Evolutionary conservation across 2,888 invertebrate genomes (phyloP).

Genomic region (Aelia acuminata): DNA sequence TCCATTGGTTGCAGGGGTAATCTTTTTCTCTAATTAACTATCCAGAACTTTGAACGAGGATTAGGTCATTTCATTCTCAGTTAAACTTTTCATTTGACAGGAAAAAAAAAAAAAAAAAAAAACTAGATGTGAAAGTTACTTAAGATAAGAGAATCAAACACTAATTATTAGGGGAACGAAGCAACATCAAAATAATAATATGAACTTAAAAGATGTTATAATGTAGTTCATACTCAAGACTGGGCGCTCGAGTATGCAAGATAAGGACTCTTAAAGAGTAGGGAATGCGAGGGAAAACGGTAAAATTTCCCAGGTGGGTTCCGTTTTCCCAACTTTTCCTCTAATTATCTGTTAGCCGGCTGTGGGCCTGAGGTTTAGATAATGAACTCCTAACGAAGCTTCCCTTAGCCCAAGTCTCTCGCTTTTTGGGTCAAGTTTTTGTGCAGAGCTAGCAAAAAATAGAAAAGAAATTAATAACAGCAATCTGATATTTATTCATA

Average conservation of each 20-base stretch:
- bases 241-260: neutral
- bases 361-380: neutral
- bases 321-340: constrained; percentile 17
- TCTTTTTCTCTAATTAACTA: no score
- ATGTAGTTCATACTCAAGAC: neutral
- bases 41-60: no score
- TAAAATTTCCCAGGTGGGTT: neutral
- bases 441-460: neutral
- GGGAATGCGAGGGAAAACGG: neutral
- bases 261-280: neutral
- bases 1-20: no score
- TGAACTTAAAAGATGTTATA: neutral
- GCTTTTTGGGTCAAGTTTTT: neutral
- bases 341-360: constrained; percentile 16
- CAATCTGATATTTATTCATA: neutral
- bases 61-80: no score
- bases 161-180: no score
- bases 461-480: neutral
- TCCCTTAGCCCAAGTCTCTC: neutral
- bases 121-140: no score
- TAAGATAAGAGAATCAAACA: no score
- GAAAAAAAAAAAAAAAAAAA: no score
- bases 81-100: no score
- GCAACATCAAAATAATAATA: neutral
- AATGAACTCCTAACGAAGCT: constrained; percentile 29